Conservation (phyloP, 2,113 vertebrate genomes). For the Daphoenositta chrysoptera region DNA sequence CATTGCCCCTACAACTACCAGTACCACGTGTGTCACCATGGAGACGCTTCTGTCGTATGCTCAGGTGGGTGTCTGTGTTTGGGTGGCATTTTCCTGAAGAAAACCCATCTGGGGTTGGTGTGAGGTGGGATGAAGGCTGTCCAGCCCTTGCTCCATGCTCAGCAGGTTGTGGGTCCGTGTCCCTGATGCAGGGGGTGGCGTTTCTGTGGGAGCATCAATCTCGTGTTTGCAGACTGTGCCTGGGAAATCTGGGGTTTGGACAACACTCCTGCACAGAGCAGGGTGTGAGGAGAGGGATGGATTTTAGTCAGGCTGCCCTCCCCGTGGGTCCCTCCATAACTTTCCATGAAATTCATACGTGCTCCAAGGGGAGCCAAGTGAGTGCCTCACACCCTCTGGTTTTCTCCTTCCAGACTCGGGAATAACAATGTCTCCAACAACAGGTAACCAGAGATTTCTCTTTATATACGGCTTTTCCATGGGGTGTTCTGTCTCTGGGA, state of each 20-base stretch:
- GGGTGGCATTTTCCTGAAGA: not conserved
- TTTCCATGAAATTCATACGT: not conserved
- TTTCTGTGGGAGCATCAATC: not conserved
- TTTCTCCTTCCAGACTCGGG: not conserved
- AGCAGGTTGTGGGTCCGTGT: accelerated
- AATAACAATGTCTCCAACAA: not conserved
- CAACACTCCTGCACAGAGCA: accelerated
- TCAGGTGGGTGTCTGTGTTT: not conserved
- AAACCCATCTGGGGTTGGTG: accelerated
- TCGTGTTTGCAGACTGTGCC: not conserved
- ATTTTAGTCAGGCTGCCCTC: not conserved
- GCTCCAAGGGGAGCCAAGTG: accelerated
- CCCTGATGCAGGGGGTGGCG: accelerated
- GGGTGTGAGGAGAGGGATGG: not conserved
- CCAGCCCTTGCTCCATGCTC: not conserved
- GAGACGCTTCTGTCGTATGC: not conserved
- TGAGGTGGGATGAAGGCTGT: not conserved
- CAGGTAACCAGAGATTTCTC: not conserved
- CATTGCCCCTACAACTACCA: accelerated
- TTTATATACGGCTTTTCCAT: not conserved
- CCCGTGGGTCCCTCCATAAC: accelerated
- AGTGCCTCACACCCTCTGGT: not conserved
- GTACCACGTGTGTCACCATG: accelerated
- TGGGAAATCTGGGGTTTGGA: not conserved
- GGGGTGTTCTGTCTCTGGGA: not conserved